Evolutionary conservation across 2,888 invertebrate genomes (phyloP).

Genomic region (Blastobasis adustella): DNA sequence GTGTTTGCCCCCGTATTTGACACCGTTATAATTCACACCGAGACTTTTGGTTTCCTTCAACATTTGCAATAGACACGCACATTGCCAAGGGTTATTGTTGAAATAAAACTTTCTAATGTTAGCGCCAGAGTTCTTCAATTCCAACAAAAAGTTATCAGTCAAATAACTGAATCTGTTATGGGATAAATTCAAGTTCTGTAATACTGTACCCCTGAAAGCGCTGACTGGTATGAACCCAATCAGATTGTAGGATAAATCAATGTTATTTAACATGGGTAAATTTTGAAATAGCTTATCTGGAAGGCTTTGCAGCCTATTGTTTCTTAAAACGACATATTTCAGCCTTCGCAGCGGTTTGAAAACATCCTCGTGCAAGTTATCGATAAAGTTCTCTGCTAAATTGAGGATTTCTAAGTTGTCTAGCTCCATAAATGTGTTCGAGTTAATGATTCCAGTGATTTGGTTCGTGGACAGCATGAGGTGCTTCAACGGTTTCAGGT

Average conservation of each 20-base stretch:
- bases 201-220: constrained; percentile 38
- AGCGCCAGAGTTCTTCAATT: constrained; percentile 44
- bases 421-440: constrained; percentile 29
- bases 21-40: constrained; percentile 37
- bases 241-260: constrained; percentile 47
- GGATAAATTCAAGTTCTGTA: constrained; percentile 48
- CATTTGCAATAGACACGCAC: constrained; percentile 46
- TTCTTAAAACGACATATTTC: constrained; percentile 35
- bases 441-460: constrained; percentile 30
- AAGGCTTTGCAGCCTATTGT: constrained; percentile 39
- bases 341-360: constrained; percentile 41
- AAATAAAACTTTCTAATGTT: constrained; percentile 45
- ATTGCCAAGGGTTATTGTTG: constrained; percentile 62
- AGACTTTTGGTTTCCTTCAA: constrained; percentile 43
- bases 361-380: constrained; percentile 33
- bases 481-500: constrained; percentile 41
- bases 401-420: constrained; percentile 41
- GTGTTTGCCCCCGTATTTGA: constrained; percentile 37
- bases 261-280: constrained; percentile 31
- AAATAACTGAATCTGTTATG: constrained; percentile 51
- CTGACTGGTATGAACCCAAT: constrained; percentile 42
- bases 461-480: constrained; percentile 42
- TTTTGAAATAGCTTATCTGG: constrained; percentile 41
- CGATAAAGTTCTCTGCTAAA: constrained; percentile 41
- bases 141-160: constrained; percentile 49